A percentile compares a stretch with the other conserved stretches of the same genome.
phyloP scores from a whole-genome alignment of 1,140 invertebrate genomes.

The Drosophila triauraria region DNA sequence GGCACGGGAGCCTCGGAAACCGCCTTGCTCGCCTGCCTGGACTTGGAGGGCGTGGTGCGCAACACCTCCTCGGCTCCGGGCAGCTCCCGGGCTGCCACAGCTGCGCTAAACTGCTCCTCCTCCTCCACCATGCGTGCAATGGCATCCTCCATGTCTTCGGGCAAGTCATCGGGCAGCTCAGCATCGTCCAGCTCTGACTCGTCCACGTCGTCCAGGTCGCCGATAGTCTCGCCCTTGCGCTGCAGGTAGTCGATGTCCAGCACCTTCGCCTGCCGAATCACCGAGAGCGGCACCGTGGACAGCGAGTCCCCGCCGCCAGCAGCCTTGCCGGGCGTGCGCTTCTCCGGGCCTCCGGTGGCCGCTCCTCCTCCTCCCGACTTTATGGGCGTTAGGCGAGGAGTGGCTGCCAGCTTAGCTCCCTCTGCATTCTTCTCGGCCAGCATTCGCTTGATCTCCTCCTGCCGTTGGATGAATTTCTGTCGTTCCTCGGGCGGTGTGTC shows the following conservation, averaged over 20 bases:
- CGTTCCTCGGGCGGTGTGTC: slow-evolving; percentile 84
- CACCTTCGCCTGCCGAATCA: slow-evolving; percentile 85
- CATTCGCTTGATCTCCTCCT: slow-evolving; percentile 85
- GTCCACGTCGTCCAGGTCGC: slow-evolving; percentile 70
- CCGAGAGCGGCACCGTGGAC: slow-evolving; percentile 79
- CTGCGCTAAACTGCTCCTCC: slow-evolving; percentile 86
- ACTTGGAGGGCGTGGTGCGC: slow-evolving; percentile 84
- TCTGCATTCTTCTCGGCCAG: slow-evolving; percentile 84
- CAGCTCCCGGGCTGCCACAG: slow-evolving; percentile 86
- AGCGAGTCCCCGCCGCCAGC: slow-evolving; percentile 60
- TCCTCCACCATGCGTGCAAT: slow-evolving; percentile 88
- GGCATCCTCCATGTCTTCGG: slow-evolving; percentile 86
- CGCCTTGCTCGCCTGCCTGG: slow-evolving; percentile 32
- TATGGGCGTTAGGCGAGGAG: slow-evolving; percentile 77
- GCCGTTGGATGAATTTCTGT: slow-evolving; percentile 83
- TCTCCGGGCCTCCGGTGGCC: slow-evolving; percentile 25
- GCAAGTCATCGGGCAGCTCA: slow-evolving; percentile 75
- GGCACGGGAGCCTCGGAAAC: slow-evolving; percentile 12
- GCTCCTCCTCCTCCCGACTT: slow-evolving; percentile 34
- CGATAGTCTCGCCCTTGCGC: slow-evolving; percentile 78
- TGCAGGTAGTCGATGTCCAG: slow-evolving; percentile 83
- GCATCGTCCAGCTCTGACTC: slow-evolving; percentile 80
- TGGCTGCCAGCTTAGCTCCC: slow-evolving; percentile 80
- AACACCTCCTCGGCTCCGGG: slow-evolving; percentile 87
- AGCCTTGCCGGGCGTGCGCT: slow-evolving; percentile 65